A percentile compares a stretch with the other conserved stretches of the same genome.
These are phyloP conservation scores for Notolabrus celidotus DNA, from an alignment of 2,797 vertebrate genomes.

Conservation along the genomic window DNA sequence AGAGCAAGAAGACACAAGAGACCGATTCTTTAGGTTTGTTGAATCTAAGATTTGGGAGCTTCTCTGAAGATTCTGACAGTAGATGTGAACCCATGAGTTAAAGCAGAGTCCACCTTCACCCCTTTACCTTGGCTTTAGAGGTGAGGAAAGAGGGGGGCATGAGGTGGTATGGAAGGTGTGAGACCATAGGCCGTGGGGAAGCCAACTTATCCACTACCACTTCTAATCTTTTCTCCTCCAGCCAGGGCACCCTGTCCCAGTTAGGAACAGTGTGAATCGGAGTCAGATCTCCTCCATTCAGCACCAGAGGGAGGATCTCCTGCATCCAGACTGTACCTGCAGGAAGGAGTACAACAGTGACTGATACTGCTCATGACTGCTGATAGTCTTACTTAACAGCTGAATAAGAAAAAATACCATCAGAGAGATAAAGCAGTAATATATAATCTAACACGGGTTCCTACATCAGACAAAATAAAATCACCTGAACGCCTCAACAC, in stretches of 20 bases:
- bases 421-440: background rate
- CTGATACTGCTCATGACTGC: slow-evolving; percentile 47
- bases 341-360: background rate
- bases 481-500: background rate
- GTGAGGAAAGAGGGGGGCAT: slow-evolving; percentile 84
- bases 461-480: background rate
- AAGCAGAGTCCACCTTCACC: background rate
- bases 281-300: slow-evolving; percentile 85
- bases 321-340: slow-evolving; percentile 88
- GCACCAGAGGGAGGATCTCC: slow-evolving; percentile 84
- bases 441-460: background rate
- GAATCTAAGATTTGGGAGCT: no score
- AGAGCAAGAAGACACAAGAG: slow-evolving; percentile 2
- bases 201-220: slow-evolving; percentile 66
- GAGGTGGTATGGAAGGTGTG: slow-evolving; percentile 86
- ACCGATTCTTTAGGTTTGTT: background rate
- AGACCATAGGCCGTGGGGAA: slow-evolving; percentile 84
- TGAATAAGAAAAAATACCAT: background rate
- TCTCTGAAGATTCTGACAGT: background rate
- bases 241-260: slow-evolving; percentile 91
- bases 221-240: slow-evolving; percentile 80
- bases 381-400: slow-evolving; percentile 45
- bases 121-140: slow-evolving; percentile 88
- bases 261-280: slow-evolving; percentile 84
- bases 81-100: background rate